phyloP scores from a whole-genome alignment of 2,888 invertebrate genomes.

The Sylvicola cinctus region DNA sequence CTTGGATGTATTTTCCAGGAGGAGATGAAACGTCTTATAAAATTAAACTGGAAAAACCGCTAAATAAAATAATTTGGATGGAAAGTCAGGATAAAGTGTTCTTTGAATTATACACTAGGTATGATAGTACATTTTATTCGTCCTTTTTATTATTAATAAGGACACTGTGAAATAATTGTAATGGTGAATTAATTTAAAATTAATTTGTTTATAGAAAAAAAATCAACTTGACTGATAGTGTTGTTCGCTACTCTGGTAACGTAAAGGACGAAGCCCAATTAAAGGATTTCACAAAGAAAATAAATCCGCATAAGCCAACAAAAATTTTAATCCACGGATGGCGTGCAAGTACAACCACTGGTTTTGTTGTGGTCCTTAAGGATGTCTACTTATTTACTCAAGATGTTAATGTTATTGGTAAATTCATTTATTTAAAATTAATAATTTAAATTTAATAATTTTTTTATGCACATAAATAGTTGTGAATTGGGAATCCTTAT shows the following conservation, averaged over 20 bases:
- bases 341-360: constrained; percentile 22
- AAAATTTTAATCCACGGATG: constrained; percentile 8
- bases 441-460: no score
- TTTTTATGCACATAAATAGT: constrained; percentile 9
- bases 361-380: constrained; percentile 20
- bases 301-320: constrained; percentile 1
- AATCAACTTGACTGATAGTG: no score
- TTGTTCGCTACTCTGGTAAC: no score
- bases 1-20: constrained; percentile 26
- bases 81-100: constrained; percentile 14
- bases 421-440: neutral
- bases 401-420: constrained; percentile 6
- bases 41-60: constrained; percentile 19
- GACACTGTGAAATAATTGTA: no score
- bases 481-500: constrained; percentile 23
- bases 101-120: constrained; percentile 20
- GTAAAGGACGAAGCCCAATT: no score
- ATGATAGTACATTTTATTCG: neutral
- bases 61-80: constrained; percentile 12
- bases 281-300: no score
- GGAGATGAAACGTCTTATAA: constrained; percentile 22
- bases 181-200: no score
- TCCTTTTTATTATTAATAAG: no score
- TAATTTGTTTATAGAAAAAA: no score
- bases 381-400: no score